These are phyloP conservation scores for Neoaliturus tenellus DNA, from an alignment of 2,888 invertebrate species.

Conservation along the genomic window DNA sequence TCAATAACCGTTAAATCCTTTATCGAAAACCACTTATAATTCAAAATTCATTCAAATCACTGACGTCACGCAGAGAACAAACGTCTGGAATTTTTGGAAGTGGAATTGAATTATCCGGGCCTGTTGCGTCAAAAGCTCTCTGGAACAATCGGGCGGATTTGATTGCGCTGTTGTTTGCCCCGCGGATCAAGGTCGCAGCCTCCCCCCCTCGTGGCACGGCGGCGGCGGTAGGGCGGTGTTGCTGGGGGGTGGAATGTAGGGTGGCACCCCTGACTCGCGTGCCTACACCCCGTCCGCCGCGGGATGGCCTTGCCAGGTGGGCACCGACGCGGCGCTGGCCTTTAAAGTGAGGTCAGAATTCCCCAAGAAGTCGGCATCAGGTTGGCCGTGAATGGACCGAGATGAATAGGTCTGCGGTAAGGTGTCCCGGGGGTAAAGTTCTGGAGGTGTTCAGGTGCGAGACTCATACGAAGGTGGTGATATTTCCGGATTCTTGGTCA, in stretches of 20 bases:
- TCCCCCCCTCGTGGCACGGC: neutral
- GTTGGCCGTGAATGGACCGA: neutral
- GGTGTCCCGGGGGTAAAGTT: neutral
- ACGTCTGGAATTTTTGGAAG: conserved; percentile 7
- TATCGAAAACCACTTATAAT: neutral
- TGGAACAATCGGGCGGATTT: conserved; percentile 28
- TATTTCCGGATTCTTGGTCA: too few species aligned
- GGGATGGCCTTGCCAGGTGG: conserved; percentile 35
- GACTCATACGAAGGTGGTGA: too few species aligned
- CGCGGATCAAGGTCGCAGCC: conserved; percentile 38
- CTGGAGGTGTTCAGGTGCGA: too few species aligned
- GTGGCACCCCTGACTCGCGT: conserved; percentile 38
- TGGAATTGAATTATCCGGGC: neutral
- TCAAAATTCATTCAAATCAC: neutral
- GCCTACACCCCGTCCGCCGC: conserved; percentile 25
- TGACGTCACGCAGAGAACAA: neutral
- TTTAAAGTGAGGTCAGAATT: conserved; percentile 38
- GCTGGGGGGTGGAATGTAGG: neutral
- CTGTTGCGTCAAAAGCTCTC: neutral
- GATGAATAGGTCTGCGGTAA: neutral
- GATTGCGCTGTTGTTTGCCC: conserved; percentile 32
- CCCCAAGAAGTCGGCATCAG: conserved; percentile 37
- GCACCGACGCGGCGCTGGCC: neutral
- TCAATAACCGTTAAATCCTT: neutral
- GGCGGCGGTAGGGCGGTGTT: neutral